These are phyloP conservation scores for Plutella xylostella DNA, from an alignment of 2,888 invertebrate genomes.

Conservation along the genomic window DNA sequence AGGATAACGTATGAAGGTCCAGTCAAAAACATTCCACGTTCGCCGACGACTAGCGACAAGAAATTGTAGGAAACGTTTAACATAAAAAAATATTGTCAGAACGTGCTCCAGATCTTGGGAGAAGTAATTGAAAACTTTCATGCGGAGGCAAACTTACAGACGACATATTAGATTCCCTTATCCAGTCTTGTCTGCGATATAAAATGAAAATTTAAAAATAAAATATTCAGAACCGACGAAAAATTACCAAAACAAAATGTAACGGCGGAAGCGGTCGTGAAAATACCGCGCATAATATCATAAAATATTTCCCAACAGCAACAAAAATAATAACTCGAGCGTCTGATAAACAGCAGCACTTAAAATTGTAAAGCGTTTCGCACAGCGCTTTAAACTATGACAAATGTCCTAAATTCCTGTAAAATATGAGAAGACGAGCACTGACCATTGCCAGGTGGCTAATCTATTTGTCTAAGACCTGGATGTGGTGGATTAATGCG, in stretches of 20 bases:
- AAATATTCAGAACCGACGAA: background rate
- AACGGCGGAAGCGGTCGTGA: background rate
- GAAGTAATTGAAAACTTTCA: slow-evolving; percentile 9
- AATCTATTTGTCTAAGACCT: too few species aligned
- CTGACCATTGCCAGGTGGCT: too few species aligned
- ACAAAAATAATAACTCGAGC: background rate
- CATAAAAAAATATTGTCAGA: slow-evolving; percentile 46
- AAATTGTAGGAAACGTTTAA: slow-evolving; percentile 32
- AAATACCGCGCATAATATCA: background rate
- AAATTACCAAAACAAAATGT: background rate
- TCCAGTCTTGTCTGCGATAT: too few species aligned
- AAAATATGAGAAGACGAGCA: too few species aligned
- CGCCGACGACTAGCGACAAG: background rate
- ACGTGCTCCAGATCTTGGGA: slow-evolving; percentile 33
- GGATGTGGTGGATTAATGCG: too few species aligned
- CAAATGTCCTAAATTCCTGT: too few species aligned
- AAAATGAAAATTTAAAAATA: too few species aligned
- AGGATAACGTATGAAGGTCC: background rate
- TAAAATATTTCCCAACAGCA: background rate
- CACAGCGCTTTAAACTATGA: too few species aligned
- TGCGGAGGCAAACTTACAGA: too few species aligned
- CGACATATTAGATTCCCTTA: too few species aligned
- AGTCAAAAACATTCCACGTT: too few species aligned
- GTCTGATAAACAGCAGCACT: background rate
- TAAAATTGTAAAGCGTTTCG: too few species aligned